Base-by-base conservation (phyloP, 2,113 vertebrate species). In the Trinectes maculatus region DNA sequence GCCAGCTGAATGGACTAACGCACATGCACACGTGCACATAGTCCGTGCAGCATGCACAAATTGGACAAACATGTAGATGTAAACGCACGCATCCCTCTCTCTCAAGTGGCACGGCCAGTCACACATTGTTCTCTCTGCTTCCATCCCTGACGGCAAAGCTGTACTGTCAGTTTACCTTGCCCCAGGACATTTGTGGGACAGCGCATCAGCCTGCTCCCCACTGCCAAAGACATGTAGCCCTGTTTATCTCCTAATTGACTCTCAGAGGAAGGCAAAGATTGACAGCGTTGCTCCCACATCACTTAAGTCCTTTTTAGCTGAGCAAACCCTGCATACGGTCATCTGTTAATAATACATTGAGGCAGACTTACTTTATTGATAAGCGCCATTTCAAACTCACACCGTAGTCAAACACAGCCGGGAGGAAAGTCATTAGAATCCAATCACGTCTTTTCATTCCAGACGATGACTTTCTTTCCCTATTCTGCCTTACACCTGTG, bases 191-290 rank as follows among this genome's bases (percentile, higher is more conserved):
- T 79, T 80, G 79, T 83, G 76, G 86, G 90, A 95, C 92, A 89
- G 80, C 71, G 84, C 71, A 70, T 89, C 85, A 74, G 85, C 79
- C 87, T 83, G 79, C 82, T 89, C 81, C 89, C 89, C 77, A 21
- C 89, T 90, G 89, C 71, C 78, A 57, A 75, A 86, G 80, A 85
- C 86, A 91, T 91, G 78, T 59, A 75, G 75, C 73, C 77, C 92
- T 95, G 87, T 94, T 95, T 94, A 91, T 93, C 92, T 93, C 83
- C 89, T 94, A 96, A 95, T 93, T 95, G 89, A 94, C 92, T 94
- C 93, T 94, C 93, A 79, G 83, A 94, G 92, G 92, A 93, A 91
- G 82, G 79, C 89, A 34, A 71, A 80, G 90, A 91, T 89, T 83
- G 93, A 91, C 83, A 90, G 82, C 80, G 77, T 91, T 85, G 89